Percentiles rank a stretch among this genome's conserved stretches.
phyloP scores from a whole-genome alignment of 2,888 invertebrate genomes.

The Eupithecia tripunctaria region DNA sequence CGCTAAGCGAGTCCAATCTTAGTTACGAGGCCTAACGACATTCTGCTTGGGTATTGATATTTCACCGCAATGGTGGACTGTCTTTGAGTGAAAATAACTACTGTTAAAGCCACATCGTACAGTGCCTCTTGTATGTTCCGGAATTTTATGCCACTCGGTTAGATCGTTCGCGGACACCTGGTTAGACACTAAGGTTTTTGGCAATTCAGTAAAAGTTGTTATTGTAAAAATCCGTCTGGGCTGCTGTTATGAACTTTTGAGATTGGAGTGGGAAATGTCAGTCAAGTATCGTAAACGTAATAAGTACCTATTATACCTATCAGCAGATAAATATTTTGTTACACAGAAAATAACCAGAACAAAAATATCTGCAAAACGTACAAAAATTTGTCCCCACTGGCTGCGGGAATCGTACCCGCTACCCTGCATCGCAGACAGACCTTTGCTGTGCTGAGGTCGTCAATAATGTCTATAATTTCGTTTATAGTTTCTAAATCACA shows the following conservation, averaged over 20 bases:
- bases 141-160: conserved; percentile 1
- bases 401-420: no score
- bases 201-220: not conserved
- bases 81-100: not conserved
- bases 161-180: not conserved
- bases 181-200: not conserved
- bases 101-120: not conserved
- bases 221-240: not conserved
- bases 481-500: not conserved
- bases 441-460: no score
- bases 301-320: no score
- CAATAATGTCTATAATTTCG: no score
- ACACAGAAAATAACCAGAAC: no score
- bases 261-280: not conserved
- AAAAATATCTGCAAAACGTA: no score
- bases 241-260: not conserved
- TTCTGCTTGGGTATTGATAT: not conserved
- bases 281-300: no score
- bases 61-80: not conserved
- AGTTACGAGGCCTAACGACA: no score
- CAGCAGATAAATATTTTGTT: no score
- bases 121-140: not conserved
- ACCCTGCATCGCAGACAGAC: no score
- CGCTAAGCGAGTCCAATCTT: no score
- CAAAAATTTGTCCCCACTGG: no score